These are phyloP conservation scores for Coelopa frigida DNA, from an alignment of 1,140 invertebrate genomes.

Conservation along the genomic window DNA sequence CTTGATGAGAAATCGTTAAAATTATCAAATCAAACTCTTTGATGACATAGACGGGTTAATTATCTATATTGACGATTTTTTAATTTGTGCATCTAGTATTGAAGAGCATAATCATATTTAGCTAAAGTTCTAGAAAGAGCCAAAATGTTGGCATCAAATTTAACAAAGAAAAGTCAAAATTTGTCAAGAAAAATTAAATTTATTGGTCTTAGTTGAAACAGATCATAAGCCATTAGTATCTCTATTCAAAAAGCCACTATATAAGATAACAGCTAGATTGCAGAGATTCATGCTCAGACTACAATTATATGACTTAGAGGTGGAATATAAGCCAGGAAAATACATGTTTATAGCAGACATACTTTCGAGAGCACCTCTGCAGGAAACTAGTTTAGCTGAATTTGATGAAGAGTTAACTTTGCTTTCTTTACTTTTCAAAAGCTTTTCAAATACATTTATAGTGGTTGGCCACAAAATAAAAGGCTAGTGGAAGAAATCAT, in stretches of 20 bases:
- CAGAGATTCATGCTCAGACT: conserved; percentile 36
- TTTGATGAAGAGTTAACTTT: conserved; percentile 32
- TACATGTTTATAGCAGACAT: conserved; percentile 45
- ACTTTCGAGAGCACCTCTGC: conserved; percentile 15
- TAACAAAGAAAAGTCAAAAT: too few relatives aligned
- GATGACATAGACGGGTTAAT: too few relatives aligned
- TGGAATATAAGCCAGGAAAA: conserved; percentile 45
- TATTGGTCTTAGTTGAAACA: conserved; percentile 40
- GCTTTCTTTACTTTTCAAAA: conserved; percentile 10
- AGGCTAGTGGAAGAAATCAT: not conserved
- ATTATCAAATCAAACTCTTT: too few relatives aligned
- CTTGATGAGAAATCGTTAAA: too few relatives aligned
- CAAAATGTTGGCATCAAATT: too few relatives aligned
- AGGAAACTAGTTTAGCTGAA: not conserved
- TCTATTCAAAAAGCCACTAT: conserved; percentile 44
- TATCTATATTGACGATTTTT: too few relatives aligned
- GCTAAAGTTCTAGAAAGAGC: too few relatives aligned
- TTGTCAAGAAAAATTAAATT: too few relatives aligned
- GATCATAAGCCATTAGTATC: conserved; percentile 47
- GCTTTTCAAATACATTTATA: not conserved
- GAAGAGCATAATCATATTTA: too few relatives aligned
- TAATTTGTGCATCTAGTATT: too few relatives aligned
- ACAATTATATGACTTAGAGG: conserved; percentile 39
- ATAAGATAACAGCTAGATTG: conserved; percentile 33
- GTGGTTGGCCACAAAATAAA: not conserved